Percentiles rank a stretch among this genome's conserved stretches.
phyloP scores from a whole-genome alignment of 2,113 vertebrate species.

The Engraulis encrasicolus region DNA sequence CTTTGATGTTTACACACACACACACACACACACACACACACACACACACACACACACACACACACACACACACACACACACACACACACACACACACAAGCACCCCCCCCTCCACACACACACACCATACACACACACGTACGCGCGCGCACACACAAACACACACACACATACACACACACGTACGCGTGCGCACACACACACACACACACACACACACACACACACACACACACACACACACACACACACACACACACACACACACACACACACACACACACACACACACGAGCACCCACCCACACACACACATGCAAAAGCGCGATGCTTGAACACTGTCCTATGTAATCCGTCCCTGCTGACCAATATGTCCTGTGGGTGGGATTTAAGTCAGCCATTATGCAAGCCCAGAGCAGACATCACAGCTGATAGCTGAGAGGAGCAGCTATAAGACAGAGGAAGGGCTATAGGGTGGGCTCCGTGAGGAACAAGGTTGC shows the following conservation, averaged over 20 bases:
- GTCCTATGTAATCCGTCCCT: not conserved
- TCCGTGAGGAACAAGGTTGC: no score
- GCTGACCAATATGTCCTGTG: constrained; percentile 8
- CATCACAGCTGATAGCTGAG: no score
- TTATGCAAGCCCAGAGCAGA: not conserved
- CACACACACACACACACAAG: not conserved
- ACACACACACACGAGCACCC: not conserved
- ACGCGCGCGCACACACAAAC: not conserved
- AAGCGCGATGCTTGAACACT: not conserved
- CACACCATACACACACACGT: not conserved
- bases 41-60: not conserved
- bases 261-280: constrained; percentile 3
- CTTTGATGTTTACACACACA: no score
- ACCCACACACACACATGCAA: not conserved
- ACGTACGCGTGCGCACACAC: not conserved
- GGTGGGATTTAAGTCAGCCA: not conserved
- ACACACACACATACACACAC: not conserved
- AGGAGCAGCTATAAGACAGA: not conserved
- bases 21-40: no score
- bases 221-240: not conserved
- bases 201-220: not conserved
- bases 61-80: constrained; percentile 7
- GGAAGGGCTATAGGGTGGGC: not conserved
- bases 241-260: not conserved
- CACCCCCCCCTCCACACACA: not conserved